phyloP scores from a whole-genome alignment of 2,888 invertebrate species.

The Phyllotreta striolata region DNA sequence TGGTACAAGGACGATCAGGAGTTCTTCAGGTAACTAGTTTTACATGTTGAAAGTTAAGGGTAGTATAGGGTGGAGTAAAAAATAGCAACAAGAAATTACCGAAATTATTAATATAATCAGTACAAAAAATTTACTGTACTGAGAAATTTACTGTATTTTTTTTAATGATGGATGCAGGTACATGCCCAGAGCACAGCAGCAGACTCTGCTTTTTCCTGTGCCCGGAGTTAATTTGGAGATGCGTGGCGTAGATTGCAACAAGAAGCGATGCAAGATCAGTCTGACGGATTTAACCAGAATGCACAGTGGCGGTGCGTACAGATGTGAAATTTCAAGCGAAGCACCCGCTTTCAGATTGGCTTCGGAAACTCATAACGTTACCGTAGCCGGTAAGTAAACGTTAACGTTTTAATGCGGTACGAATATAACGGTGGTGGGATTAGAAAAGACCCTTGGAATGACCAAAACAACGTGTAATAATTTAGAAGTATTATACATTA shows the following conservation, averaged over 20 bases:
- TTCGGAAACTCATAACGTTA: slow-evolving; percentile 67
- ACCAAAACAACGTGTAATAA: too few species aligned
- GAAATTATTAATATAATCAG: too few species aligned
- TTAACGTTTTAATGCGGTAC: neutral
- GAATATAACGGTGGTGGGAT: too few species aligned
- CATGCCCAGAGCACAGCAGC: slow-evolving; percentile 50
- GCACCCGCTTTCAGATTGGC: slow-evolving; percentile 68
- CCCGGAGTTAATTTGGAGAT: slow-evolving; percentile 57
- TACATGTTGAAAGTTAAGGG: too few species aligned
- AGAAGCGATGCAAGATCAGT: slow-evolving; percentile 57
- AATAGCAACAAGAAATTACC: too few species aligned
- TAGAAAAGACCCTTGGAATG: too few species aligned
- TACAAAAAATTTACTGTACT: too few species aligned
- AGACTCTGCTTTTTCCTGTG: slow-evolving; percentile 54
- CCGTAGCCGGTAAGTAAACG: slow-evolving; percentile 65
- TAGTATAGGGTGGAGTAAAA: too few species aligned
- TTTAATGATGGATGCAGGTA: slow-evolving; percentile 44
- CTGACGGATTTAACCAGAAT: slow-evolving; percentile 57
- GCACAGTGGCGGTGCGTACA: slow-evolving; percentile 65
- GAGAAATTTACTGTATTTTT: too few species aligned
- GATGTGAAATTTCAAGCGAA: slow-evolving; percentile 71
- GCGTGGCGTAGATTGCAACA: slow-evolving; percentile 52
- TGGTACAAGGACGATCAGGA: slow-evolving; percentile 59
- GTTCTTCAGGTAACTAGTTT: slow-evolving; percentile 52
- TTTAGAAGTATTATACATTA: too few species aligned